A percentile compares a stretch with the other conserved stretches of the same genome.
phyloP scores from a whole-genome alignment of 2,888 invertebrate species.

The Monoplex corrugatus region DNA sequence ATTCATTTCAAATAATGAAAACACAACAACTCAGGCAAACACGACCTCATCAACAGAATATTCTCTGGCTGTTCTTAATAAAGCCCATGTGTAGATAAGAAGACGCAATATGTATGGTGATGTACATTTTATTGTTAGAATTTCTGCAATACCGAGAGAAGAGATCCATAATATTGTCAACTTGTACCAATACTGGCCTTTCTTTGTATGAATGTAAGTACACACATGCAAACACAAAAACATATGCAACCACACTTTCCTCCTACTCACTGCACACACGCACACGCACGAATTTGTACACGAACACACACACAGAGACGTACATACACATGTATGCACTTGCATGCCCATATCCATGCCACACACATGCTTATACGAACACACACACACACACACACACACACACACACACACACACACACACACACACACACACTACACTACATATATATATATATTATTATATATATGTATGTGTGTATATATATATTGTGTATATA shows the following conservation, averaged over 20 bases:
- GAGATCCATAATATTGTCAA: background rate
- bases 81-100: background rate
- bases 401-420: background rate
- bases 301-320: background rate
- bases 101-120: background rate
- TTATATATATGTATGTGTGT: too few species aligned
- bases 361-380: background rate
- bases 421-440: background rate
- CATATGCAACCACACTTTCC: background rate
- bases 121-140: background rate
- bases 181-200: too few species aligned
- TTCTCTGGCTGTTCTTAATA: background rate
- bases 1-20: too few species aligned
- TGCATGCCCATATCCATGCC: background rate
- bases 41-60: background rate
- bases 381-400: too few species aligned
- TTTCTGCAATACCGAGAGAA: too few species aligned
- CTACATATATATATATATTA: conserved; percentile 11
- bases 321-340: background rate
- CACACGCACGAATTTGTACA: background rate
- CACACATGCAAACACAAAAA: background rate
- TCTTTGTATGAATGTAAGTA: background rate
- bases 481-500: too few species aligned
- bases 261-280: background rate
- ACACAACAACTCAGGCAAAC: too few species aligned